A percentile compares a stretch with the other conserved stretches of the same genome.
phyloP scores from a whole-genome alignment of 2,797 vertebrate genomes.

The Microctenopoma lineatum region DNA sequence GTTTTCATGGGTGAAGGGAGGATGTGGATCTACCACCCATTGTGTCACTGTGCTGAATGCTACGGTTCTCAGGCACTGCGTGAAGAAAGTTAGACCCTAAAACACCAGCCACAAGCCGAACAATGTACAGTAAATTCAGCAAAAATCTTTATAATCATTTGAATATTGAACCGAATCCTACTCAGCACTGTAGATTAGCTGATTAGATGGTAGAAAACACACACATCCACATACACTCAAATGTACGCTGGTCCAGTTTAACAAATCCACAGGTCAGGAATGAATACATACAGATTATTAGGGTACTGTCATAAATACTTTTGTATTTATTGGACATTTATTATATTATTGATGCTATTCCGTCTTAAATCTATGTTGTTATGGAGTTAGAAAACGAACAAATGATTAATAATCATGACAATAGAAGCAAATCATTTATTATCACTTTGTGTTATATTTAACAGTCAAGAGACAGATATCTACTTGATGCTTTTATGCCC shows the following conservation, averaged over 20 bases:
- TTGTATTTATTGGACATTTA: slow-evolving; percentile 1
- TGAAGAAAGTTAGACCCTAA: slow-evolving; percentile 55
- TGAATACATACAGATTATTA: slow-evolving; percentile 1
- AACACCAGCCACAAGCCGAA: slow-evolving; percentile 50
- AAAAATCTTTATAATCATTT: slow-evolving; percentile 30
- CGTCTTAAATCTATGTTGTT: background rate
- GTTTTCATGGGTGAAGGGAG: slow-evolving; percentile 72
- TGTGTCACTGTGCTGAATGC: slow-evolving; percentile 77
- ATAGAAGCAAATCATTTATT: too few relatives aligned
- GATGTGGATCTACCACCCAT: slow-evolving; percentile 80
- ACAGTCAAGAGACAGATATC: background rate
- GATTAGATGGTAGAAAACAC: background rate
- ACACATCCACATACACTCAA: background rate
- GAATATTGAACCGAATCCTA: slow-evolving; percentile 24
- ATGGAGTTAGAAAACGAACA: background rate
- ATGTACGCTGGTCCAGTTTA: background rate
- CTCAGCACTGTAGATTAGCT: background rate
- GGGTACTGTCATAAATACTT: slow-evolving; percentile 1
- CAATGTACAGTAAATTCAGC: slow-evolving; percentile 25
- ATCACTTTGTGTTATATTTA: too few relatives aligned
- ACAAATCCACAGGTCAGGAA: slow-evolving; percentile 7
- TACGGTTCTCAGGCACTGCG: slow-evolving; percentile 56
- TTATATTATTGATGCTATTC: background rate
- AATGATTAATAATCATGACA: background rate
- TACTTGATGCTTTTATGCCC: too few relatives aligned